Conservation (phyloP, 2,113 vertebrate species). For the human (Homo sapiens) region DNA sequence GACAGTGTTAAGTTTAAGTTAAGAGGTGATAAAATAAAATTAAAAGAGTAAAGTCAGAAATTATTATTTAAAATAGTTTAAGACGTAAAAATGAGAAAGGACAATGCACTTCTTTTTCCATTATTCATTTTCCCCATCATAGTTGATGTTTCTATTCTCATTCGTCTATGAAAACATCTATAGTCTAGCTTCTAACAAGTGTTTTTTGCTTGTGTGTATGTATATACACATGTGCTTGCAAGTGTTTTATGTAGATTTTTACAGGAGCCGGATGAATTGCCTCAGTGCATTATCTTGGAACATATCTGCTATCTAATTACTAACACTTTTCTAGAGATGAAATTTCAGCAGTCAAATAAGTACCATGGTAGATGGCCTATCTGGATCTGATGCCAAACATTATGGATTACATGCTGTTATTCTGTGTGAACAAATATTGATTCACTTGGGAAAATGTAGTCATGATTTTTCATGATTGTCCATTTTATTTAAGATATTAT, state of each 20-base stretch:
- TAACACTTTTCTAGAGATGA: constrained; percentile 47
- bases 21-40: constrained; percentile 73
- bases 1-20: constrained; percentile 73
- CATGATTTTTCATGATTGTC: neutral
- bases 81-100: constrained; percentile 44
- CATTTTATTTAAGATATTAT: neutral
- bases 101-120: neutral
- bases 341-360: neutral
- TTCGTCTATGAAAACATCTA: neutral
- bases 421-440: neutral
- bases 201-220: neutral
- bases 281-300: neutral
- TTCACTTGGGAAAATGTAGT: neutral
- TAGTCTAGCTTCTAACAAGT: neutral
- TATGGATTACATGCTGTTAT: neutral
- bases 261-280: constrained; percentile 6
- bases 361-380: neutral
- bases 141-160: neutral
- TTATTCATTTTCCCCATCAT: neutral
- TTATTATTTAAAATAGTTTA: constrained; percentile 63
- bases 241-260: neutral
- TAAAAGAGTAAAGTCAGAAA: constrained; percentile 65
- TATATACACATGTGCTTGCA: neutral
- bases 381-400: neutral
- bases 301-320: neutral